Base-by-base conservation (phyloP, 2,797 vertebrate genomes). In the Balearica regulorum region DNA sequence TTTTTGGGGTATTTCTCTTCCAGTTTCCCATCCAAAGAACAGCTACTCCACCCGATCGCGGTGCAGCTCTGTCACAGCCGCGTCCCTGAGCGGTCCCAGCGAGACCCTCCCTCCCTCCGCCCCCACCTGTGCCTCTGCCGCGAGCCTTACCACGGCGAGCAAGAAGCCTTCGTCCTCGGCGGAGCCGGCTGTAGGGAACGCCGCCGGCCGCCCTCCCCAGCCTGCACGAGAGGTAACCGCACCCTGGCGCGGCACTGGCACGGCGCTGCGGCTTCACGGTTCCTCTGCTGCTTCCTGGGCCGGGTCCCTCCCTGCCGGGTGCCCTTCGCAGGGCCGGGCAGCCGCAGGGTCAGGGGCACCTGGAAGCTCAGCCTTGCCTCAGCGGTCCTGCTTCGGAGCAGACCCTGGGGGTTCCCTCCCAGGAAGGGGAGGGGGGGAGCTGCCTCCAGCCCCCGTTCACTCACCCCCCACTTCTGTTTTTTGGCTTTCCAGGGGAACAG, bases 1-100 rank as follows among this genome's bases (percentile, higher is more conserved):
- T 44, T 75, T 44, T 39, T 22, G 33, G 82, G 73, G 5, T 71
- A 12, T 94, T 96, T 96, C 68, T 66, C 19, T 97, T 64, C 65
- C 97, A 99, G 99, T 99, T 89, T 99, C 99, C 91, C 99, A 99
- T 84, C 99, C 99, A 41, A 99, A 98, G 95, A 99, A 99, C 39
- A 98, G 98, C 87, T 99, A 99, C 95, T 99, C 99, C 25, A 98
- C 97, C 82, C 98, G 99, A 9, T 99, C 98, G 21, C 98, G 98
- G 8, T 99, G 99, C 90, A 98, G 98, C 97, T 99, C 99, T 20
- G 95, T 97, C 39, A 96, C 98, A 3, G 98, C 98, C 17, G 11
- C 61, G 6, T 98, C 98, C 18, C 90, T 98, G 71, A 96, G 97
- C 70, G 96, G 96, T 86, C 93, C 84, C 1, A 77, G 90, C 35